Conservation (phyloP, 2,888 invertebrate species). For the Morinoia aosen region DNA sequence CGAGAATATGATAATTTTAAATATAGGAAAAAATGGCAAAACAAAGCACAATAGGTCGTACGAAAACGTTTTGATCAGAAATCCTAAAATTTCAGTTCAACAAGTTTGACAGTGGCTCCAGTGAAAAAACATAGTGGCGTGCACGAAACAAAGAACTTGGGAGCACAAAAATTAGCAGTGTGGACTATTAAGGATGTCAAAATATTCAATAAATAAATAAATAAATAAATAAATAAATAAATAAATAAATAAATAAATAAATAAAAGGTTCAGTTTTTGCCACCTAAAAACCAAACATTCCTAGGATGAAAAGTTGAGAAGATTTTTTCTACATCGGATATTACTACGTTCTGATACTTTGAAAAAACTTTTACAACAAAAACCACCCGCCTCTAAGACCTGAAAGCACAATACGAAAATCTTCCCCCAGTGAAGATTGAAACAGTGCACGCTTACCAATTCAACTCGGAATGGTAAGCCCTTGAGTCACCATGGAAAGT, state of each 20-base stretch:
- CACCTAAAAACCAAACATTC: background rate
- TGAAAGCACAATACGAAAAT: background rate
- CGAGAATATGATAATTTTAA: too few species aligned
- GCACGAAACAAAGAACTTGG: too few species aligned
- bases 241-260: too few species aligned
- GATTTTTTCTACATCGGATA: too few species aligned
- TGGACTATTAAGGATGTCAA: background rate
- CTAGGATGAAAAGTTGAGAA: background rate
- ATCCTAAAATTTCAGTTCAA: too few species aligned
- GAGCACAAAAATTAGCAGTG: background rate
- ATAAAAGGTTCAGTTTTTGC: background rate
- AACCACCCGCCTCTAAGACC: background rate
- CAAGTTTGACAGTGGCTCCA: background rate
- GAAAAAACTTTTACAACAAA: background rate
- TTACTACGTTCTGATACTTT: too few species aligned
- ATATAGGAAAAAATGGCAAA: too few species aligned
- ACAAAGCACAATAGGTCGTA: too few species aligned
- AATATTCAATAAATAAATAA: background rate
- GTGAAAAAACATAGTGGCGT: background rate
- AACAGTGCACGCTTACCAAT: background rate
- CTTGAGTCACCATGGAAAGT: background rate
- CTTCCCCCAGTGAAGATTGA: background rate
- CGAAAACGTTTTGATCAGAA: too few species aligned
- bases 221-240: too few species aligned
- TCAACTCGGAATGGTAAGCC: background rate